Base-by-base conservation (phyloP, 2,888 invertebrate species). In the Tinea trinotella region DNA sequence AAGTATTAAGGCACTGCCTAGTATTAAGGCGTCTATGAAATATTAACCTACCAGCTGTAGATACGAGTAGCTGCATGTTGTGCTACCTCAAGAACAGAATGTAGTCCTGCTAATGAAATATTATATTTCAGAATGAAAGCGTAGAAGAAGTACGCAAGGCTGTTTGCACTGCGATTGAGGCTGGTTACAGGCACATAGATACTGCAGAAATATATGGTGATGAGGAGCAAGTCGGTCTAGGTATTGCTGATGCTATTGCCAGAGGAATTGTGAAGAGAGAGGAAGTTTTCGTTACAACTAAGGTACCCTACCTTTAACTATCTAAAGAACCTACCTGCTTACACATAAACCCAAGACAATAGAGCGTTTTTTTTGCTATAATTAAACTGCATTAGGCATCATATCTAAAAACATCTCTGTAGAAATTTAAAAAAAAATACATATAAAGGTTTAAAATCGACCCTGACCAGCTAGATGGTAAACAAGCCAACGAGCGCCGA, bases 181-280 rank as follows among this genome's bases (percentile, higher is more conserved):
- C 77, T 5, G 91, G 91, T 0, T 91, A 90, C 68, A 75, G 90
- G 0, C 90, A 90, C 60, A 85, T 91, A 15, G 91, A 91, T 64
- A 89, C 90, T 1, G 91, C 91, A 0, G 81, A 87, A 54, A 71
- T 83, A 13, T 91, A 91, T 62, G 82, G 76, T 0, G 88, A 88
- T 48, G 89, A 89, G 62, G 64, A 64, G 5, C 81, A 89, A 65
- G 86, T 90, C 0, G 90, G 90, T 0, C 71, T 74, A 55, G 90
- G 86, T 0, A 76, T 90, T 15, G 75, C 76, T 7, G 79, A 83
- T 2, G 89, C 88, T 36, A 79, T 89, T 13, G 63, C 64, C 0
- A 81, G 84, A 53, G 87, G 87, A 0, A 64, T 79, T 0, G 81
- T 90, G 4, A 85, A 73, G 30, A 76, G 90, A 49, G 82, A 88